A percentile compares a stretch with the other conserved stretches of the same genome.
Evolutionary conservation across 2,888 invertebrate genomes (phyloP).

Genomic region (Trichopoda pennipes): DNA sequence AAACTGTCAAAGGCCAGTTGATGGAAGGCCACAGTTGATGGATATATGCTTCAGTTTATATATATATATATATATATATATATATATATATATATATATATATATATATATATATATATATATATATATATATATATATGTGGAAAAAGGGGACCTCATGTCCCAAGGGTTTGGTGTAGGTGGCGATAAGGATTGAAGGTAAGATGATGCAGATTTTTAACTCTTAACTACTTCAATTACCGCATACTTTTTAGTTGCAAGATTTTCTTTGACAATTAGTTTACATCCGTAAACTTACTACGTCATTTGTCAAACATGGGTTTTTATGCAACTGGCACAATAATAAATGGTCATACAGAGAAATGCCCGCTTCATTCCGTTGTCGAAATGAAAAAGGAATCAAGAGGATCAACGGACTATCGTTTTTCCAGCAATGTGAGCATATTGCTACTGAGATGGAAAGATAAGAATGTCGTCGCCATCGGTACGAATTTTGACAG

Average conservation of each 20-base stretch:
- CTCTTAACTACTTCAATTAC: not conserved
- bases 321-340: constrained; percentile 11
- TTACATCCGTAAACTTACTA: not conserved
- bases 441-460: constrained; percentile 28
- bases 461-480: constrained; percentile 6
- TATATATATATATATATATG: no score
- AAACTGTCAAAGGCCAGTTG: no score
- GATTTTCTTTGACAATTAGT: constrained; percentile 7
- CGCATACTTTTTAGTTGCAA: constrained; percentile 1
- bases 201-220: not conserved
- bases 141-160: constrained; percentile 1
- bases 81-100: no score
- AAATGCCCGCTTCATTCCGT: constrained; percentile 33
- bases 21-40: constrained; percentile 8
- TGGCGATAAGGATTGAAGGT: constrained; percentile 12
- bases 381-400: no score
- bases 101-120: no score
- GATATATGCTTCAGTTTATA: constrained; percentile 11
- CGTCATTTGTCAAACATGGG: constrained; percentile 9
- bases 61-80: no score
- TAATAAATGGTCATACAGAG: constrained; percentile 14
- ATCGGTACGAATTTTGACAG: constrained; percentile 24
- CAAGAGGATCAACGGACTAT: no score
- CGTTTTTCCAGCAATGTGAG: constrained; percentile 17
- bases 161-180: no score